phyloP scores from a whole-genome alignment of 2,888 invertebrate genomes.

The Rosalia funebris region DNA sequence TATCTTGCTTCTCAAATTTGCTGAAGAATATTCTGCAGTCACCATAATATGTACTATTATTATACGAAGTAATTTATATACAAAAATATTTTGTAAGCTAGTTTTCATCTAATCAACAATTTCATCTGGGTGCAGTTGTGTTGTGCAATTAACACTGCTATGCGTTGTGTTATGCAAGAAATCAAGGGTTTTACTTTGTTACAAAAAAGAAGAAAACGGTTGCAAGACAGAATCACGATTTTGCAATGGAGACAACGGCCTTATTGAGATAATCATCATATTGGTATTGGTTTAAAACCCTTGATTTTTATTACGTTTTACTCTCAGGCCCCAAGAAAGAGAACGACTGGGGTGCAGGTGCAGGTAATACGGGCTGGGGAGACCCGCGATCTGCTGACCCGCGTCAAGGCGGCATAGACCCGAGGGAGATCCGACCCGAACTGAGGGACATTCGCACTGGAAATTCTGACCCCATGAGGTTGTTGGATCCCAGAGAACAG shows the following conservation, averaged over 20 bases:
- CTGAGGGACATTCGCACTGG: slow-evolving; percentile 67
- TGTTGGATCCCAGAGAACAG: slow-evolving; percentile 67
- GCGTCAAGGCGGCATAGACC: slow-evolving; percentile 63
- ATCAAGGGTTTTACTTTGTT: slow-evolving; percentile 21
- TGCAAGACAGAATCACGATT: too few species aligned
- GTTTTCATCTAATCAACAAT: neutral
- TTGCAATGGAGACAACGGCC: too few species aligned
- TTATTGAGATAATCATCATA: too few species aligned
- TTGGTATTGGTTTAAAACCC: slow-evolving; percentile 13
- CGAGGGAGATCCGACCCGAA: slow-evolving; percentile 71
- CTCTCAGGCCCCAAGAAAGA: slow-evolving; percentile 64
- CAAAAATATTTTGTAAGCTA: too few species aligned
- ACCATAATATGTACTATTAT: too few species aligned
- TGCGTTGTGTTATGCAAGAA: slow-evolving; percentile 11
- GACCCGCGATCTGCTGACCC: slow-evolving; percentile 65
- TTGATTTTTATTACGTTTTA: slow-evolving; percentile 25
- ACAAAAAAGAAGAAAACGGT: too few species aligned
- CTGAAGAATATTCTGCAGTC: too few species aligned
- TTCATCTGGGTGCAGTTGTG: neutral
- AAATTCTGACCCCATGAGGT: slow-evolving; percentile 66
- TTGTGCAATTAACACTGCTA: slow-evolving; percentile 10
- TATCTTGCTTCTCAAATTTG: too few species aligned
- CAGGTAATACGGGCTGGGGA: slow-evolving; percentile 64
- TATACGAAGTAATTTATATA: too few species aligned
- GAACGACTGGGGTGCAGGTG: slow-evolving; percentile 68